Base-by-base conservation (phyloP, 2,888 invertebrate species). In the Lypha dubia region DNA sequence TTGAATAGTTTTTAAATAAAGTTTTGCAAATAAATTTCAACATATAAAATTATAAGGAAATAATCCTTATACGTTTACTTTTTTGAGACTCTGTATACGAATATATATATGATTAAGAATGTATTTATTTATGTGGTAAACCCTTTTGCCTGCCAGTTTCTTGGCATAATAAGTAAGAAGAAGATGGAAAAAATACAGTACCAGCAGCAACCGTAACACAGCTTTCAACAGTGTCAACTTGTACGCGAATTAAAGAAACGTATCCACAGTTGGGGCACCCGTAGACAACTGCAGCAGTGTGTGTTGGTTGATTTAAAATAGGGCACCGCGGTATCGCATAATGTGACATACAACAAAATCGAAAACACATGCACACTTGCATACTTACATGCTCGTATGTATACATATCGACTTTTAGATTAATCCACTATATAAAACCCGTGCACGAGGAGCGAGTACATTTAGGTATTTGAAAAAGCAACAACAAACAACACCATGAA, bases 281-380 rank as follows among this genome's bases (percentile, higher is more conserved):
- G 24, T 67, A 49, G 24, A 22, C 60, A 67, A 24, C 32, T 65
- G 56, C n/a, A 15, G 62, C 44, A 46, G 68, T 62, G 68, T 67
- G 60, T 73, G 58, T 68, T 74, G 77, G 74, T 65, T 84, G 84
- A 81, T 84, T 84, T 81, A 84, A 84, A 84, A 84, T 84, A 84
- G 84, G 84, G 81, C 84, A 84, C 81, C 74, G 81, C 81, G 84
- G 77, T 84, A 84, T 81, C 51, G 84, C 84, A 81, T 79, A 84
- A 81, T 84, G 84, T 84, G 84, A 81, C 84, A 84, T 67, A 81
- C 76, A 76, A 8, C 51, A 62, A 73, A 71, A 51, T 65, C 73
- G 56, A 44, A 73, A 68, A 77, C 24, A 51, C 53, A 77, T 68
- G 62, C 41, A 60, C 67, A 53, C 44, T 24, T 4, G 35, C 35